Evolutionary conservation across 2,888 invertebrate genomes (phyloP).

Genomic region (Metacarcinus magister): DNA sequence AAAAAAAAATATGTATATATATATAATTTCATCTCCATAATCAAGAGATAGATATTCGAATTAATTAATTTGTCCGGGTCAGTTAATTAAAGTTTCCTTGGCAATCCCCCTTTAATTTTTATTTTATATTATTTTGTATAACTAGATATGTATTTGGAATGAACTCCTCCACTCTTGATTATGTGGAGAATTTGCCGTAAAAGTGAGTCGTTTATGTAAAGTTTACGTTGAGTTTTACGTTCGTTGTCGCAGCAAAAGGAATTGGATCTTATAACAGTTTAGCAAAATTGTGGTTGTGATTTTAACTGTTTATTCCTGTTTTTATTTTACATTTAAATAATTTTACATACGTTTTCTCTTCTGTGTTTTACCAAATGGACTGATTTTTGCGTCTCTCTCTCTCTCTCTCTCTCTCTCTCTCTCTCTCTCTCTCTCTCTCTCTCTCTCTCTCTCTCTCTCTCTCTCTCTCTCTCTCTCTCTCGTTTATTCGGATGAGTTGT

Average conservation of each 20-base stretch:
- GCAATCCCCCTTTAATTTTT: background rate
- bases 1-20: background rate
- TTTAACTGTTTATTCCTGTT: no score
- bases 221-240: no score
- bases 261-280: no score
- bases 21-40: background rate
- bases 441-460: constrained; percentile 37
- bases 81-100: background rate
- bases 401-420: constrained; percentile 26
- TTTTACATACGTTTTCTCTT: background rate
- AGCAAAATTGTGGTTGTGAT: no score
- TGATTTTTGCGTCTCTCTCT: background rate
- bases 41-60: background rate
- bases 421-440: constrained; percentile 52
- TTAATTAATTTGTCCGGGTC: background rate
- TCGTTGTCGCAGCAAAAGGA: background rate
- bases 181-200: background rate
- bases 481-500: background rate
- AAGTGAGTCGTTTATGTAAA: no score
- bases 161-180: background rate
- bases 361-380: background rate
- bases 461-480: background rate
- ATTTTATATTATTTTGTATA: no score
- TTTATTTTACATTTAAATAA: background rate
- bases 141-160: no score